Evolutionary conservation across 2,888 invertebrate genomes (phyloP).

Genomic region (Leptinotarsa tumamoca): DNA sequence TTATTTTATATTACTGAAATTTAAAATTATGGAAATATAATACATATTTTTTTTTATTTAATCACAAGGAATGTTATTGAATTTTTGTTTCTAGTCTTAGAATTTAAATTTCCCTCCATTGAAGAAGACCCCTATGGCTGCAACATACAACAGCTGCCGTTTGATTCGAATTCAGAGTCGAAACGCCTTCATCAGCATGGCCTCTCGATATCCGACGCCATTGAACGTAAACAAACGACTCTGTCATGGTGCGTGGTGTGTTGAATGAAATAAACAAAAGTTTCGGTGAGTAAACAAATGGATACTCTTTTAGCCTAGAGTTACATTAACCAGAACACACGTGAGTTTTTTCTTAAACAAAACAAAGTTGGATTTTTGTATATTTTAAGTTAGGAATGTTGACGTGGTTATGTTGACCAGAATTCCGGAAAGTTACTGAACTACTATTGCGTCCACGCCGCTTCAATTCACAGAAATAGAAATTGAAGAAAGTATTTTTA

Average conservation of each 20-base stretch:
- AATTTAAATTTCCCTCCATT: slow-evolving; percentile 49
- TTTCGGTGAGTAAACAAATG: slow-evolving; percentile 56
- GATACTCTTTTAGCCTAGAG: slow-evolving; percentile 48
- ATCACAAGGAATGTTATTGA: no score
- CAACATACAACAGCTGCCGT: slow-evolving; percentile 34
- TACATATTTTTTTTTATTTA: no score
- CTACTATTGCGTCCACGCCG: no score
- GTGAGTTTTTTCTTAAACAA: slow-evolving; percentile 37
- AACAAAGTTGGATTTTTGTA: slow-evolving; percentile 2
- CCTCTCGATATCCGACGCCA: slow-evolving; percentile 57
- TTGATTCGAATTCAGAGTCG: slow-evolving; percentile 33
- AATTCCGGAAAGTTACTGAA: background rate
- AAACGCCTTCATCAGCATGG: slow-evolving; percentile 52
- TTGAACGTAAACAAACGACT: slow-evolving; percentile 37
- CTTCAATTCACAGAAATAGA: no score
- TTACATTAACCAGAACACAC: slow-evolving; percentile 56
- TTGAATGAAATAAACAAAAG: slow-evolving; percentile 52
- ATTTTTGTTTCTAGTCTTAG: background rate
- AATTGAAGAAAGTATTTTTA: background rate
- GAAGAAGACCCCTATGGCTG: slow-evolving; percentile 32
- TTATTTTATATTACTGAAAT: no score
- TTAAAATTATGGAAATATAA: no score
- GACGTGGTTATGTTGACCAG: background rate
- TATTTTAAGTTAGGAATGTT: background rate
- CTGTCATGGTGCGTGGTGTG: slow-evolving; percentile 43